A percentile compares a stretch with the other conserved stretches of the same genome.
phyloP scores from a whole-genome alignment of 2,888 invertebrate species.

The Sarcophaga variegata region DNA sequence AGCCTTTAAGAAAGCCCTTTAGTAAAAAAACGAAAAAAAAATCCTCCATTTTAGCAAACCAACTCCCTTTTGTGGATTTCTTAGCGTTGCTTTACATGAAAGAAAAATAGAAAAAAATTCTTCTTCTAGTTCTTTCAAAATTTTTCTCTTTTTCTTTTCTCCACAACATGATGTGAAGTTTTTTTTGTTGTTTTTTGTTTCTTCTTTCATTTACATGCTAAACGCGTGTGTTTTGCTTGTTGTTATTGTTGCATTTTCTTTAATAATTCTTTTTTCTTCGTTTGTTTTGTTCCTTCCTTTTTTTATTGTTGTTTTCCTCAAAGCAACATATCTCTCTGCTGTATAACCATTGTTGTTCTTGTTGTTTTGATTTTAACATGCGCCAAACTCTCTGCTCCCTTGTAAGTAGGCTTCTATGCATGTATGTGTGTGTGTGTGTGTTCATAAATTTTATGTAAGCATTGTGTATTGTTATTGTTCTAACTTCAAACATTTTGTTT shows the following conservation, averaged over 20 bases:
- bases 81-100: conserved; percentile 31
- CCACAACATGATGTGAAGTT: neutral
- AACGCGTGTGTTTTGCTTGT: conserved; percentile 14
- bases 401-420: neutral
- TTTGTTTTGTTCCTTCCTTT: neutral
- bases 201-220: conserved; percentile 4
- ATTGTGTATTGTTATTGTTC: conserved; percentile 12
- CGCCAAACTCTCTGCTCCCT: conserved; percentile 53
- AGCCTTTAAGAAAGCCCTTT: neutral
- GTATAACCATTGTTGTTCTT: neutral
- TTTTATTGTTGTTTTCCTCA: conserved; percentile 28
- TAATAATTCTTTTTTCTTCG: conserved; percentile 4
- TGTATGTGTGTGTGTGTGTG: neutral
- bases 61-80: conserved; percentile 70
- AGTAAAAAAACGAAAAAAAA: neutral
- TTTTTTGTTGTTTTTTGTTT: conserved; percentile 12
- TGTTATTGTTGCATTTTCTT: conserved; percentile 39
- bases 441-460: neutral
- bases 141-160: conserved; percentile 16
- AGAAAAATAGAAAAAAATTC: conserved; percentile 6
- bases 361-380: conserved; percentile 53
- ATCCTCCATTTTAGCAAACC: conserved; percentile 60
- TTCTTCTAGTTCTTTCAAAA: conserved; percentile 3
- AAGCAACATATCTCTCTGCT: neutral
- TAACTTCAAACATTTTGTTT: conserved; percentile 39